Evolutionary conservation across 1,140 invertebrate genomes (phyloP).

Genomic region (Trichonephila clavipes): DNA sequence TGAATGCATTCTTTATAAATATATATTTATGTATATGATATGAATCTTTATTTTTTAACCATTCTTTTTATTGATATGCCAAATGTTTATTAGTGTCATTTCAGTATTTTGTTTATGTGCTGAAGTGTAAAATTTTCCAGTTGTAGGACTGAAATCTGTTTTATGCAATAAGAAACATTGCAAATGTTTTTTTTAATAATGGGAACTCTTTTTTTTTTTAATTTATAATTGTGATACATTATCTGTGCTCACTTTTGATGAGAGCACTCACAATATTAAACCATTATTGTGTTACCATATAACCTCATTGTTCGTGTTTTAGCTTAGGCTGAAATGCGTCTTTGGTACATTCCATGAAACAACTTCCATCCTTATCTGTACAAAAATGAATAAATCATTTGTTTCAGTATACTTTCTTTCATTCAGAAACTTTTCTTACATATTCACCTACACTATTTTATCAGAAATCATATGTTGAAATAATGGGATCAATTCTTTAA

Average conservation of each 20-base stretch:
- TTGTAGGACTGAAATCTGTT: not conserved
- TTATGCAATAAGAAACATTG: not conserved
- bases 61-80: slow-evolving; percentile 35
- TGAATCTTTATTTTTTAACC: slow-evolving; percentile 38
- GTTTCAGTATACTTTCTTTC: slow-evolving; percentile 15
- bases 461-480: too few species aligned
- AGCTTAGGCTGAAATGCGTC: slow-evolving; percentile 35
- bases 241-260: not conserved
- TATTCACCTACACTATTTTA: not conserved
- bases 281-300: not conserved
- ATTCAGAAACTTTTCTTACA: not conserved
- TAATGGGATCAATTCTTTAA: too few species aligned
- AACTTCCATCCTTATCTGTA: slow-evolving; percentile 45
- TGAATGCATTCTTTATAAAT: slow-evolving; percentile 3
- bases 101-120: slow-evolving; percentile 14
- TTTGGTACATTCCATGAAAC: slow-evolving; percentile 58
- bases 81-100: not conserved
- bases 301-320: slow-evolving; percentile 50
- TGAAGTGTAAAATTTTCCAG: not conserved
- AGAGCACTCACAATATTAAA: slow-evolving; percentile 30
- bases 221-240: slow-evolving; percentile 44
- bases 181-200: not conserved
- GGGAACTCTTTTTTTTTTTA: not conserved
- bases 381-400: slow-evolving; percentile 54
- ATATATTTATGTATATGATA: slow-evolving; percentile 24